These are phyloP conservation scores for Sceloporus tristichus DNA, from an alignment of 2,113 vertebrate species.

Conservation along the genomic window DNA sequence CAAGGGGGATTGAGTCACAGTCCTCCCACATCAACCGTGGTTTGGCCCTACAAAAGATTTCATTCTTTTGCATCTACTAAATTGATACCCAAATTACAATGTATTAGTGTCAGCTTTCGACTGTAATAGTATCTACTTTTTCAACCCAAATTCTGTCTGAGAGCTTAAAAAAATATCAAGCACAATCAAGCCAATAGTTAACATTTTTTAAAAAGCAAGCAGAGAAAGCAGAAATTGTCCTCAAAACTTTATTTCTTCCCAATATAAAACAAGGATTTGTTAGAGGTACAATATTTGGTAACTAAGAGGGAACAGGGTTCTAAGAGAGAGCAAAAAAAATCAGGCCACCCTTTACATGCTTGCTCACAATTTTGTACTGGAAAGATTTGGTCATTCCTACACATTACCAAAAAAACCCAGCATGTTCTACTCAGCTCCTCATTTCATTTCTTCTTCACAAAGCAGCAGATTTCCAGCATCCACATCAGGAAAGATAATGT, in stretches of 20 bases:
- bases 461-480: slow-evolving; percentile 46
- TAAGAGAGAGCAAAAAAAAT: neutral
- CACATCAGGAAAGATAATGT: neutral
- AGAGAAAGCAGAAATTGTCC: slow-evolving; percentile 45
- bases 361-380: neutral
- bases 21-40: neutral
- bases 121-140: slow-evolving; percentile 30
- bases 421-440: too few species aligned
- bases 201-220: slow-evolving; percentile 24
- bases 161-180: slow-evolving; percentile 9
- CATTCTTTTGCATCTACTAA: slow-evolving; percentile 6
- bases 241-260: slow-evolving; percentile 32
- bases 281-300: neutral
- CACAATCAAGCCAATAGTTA: neutral
- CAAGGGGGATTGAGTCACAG: neutral
- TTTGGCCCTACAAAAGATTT: slow-evolving; percentile 18
- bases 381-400: neutral
- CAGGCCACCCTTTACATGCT: neutral
- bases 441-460: slow-evolving; percentile 47
- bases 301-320: neutral
- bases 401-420: slow-evolving; percentile 14
- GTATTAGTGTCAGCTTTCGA: slow-evolving; percentile 29
- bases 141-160: slow-evolving; percentile 40
- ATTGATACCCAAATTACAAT: neutral
- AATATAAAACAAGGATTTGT: slow-evolving; percentile 31